Evolutionary conservation across 2,888 invertebrate genomes (phyloP), one percentile per base, ranked within the genome.

Genomic region (Bellardia pandia): DNA sequence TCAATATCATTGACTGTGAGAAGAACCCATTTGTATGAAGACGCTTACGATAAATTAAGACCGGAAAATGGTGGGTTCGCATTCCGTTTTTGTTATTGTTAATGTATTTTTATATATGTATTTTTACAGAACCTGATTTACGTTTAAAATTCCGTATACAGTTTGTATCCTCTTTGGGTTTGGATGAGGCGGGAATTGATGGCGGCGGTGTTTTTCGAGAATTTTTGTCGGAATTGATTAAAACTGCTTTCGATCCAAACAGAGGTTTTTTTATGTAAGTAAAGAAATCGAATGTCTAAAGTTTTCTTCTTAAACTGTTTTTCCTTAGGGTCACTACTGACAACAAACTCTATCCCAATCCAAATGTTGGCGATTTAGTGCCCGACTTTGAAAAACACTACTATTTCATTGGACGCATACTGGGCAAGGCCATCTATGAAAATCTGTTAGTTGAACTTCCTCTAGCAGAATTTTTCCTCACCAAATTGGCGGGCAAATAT

Each of bases 161-260:
- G 91, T 94, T 99, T 89, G 96, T 98, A 64, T 99, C 99, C 91
- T 96, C 96, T 82, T 96, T 97, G 1, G 99, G 99, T 0, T 94
- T 98, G 14, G 97, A 98, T 90, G 99, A 99, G 93, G 98, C 98
- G 0, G 99, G 99, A 0, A 97, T 99, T 2, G 99, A 99, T 93
- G 99, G 99, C 2, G 99, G 99, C 2, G 99, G 99, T 0, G 95
- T 99, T 14, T 98, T 99, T 92, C 95, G 99, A 68, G 99, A 99
- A 93, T 99, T 99, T 93, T 94, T 99, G 3, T 97, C 97, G 1
- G 99, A 99, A 93, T 94, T 99, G 11, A 95, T 99, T 42, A 98
- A 98, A 95, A 98, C 98, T 0, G 97, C 98, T 0, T 99, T 99
- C 92, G 99, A 99, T 94, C 99, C 99, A 0, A 99, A 99, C 93